Percentiles rank a stretch among this genome's conserved stretches.
Evolutionary conservation across 2,888 invertebrate species (phyloP).

Genomic region (Nycteola revayana): DNA sequence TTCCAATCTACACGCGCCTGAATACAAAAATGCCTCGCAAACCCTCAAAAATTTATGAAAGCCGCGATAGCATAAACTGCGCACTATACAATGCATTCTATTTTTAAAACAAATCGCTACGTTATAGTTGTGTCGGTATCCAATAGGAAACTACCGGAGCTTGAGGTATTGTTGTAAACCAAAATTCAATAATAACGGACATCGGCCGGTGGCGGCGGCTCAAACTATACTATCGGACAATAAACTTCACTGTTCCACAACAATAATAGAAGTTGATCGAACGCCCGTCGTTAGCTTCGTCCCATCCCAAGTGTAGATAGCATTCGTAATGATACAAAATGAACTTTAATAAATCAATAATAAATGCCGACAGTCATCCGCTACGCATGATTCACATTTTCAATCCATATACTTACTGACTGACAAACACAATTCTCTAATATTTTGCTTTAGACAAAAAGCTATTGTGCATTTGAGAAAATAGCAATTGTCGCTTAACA

Average conservation of each 20-base stretch:
- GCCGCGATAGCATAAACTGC: too few species aligned
- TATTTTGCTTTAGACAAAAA: constrained; percentile 59
- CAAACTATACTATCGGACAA: constrained; percentile 42
- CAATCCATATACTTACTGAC: too few species aligned
- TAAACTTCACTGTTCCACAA: constrained; percentile 35
- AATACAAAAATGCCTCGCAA: too few species aligned
- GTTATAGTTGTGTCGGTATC: neutral
- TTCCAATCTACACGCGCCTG: too few species aligned
- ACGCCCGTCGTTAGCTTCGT: constrained; percentile 25
- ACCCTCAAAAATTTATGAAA: too few species aligned
- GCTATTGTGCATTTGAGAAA: constrained; percentile 59
- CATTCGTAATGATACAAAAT: constrained; percentile 34
- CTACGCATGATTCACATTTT: constrained; percentile 41
- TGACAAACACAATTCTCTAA: constrained; percentile 21
- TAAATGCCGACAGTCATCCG: constrained; percentile 27
- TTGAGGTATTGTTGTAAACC: constrained; percentile 33
- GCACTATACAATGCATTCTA: too few species aligned
- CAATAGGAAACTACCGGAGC: constrained; percentile 1
- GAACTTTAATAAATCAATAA: constrained; percentile 28
- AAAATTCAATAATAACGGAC: constrained; percentile 38
- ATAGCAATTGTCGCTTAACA: constrained; percentile 57
- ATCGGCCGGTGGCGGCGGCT: constrained; percentile 28
- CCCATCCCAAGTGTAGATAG: constrained; percentile 37
- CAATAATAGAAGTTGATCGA: constrained; percentile 34
- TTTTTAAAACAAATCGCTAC: too few species aligned